A percentile compares a stretch with the other conserved stretches of the same genome.
Evolutionary conservation across 2,113 vertebrate genomes (phyloP).

Genomic region (Corvus hawaiiensis): DNA sequence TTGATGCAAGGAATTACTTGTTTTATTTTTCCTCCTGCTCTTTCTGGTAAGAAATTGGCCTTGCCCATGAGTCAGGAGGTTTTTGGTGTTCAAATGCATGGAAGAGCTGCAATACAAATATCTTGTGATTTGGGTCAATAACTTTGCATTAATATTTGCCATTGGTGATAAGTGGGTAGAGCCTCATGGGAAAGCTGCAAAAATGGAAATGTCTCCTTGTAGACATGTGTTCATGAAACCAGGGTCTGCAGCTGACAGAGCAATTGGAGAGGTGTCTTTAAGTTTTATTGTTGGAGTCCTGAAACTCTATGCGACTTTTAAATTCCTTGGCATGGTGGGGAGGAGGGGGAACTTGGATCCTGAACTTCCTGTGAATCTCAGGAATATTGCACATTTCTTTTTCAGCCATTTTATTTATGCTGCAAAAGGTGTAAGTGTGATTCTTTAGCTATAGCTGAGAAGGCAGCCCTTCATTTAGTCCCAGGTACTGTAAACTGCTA

Average conservation of each 20-base stretch:
- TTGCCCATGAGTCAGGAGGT: background rate
- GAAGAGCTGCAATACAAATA: slow-evolving; percentile 53
- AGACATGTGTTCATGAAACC: slow-evolving; percentile 47
- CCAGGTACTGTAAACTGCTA: background rate
- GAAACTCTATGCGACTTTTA: background rate
- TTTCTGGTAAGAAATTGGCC: background rate
- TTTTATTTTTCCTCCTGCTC: background rate
- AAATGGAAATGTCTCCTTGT: slow-evolving; percentile 67
- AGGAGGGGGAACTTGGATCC: background rate
- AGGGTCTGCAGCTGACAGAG: slow-evolving; percentile 52
- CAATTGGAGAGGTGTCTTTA: slow-evolving; percentile 59
- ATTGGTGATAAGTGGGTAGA: slow-evolving; percentile 54
- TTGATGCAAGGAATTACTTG: background rate
- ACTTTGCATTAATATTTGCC: slow-evolving; percentile 70
- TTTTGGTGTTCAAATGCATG: slow-evolving; percentile 46
- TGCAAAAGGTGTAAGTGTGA: background rate
- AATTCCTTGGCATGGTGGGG: background rate
- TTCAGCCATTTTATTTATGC: background rate
- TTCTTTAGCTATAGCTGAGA: background rate
- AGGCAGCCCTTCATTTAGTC: background rate
- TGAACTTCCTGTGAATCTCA: background rate
- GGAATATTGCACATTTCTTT: background rate
- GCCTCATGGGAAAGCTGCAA: slow-evolving; percentile 61
- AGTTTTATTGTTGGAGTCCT: slow-evolving; percentile 33
- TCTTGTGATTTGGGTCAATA: slow-evolving; percentile 65